Conservation (phyloP, 2,888 invertebrate species). For the Iphiclides podalirius region DNA sequence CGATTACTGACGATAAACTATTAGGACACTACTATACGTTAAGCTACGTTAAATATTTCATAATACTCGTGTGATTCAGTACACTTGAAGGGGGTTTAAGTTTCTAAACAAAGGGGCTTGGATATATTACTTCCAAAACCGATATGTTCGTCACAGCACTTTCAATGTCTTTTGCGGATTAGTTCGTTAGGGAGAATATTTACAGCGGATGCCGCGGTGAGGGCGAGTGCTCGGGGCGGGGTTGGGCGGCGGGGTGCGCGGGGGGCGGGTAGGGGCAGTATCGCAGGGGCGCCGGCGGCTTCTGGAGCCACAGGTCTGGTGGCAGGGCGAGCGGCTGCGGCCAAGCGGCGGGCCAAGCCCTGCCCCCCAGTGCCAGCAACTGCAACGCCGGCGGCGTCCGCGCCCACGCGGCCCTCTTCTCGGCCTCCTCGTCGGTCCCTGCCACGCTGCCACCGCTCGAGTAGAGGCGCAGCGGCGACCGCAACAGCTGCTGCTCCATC, state of each 20-base stretch:
- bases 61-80: slow-evolving; percentile 26
- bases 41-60: slow-evolving; percentile 38
- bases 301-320: slow-evolving; percentile 96
- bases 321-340: slow-evolving; percentile 70
- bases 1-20: slow-evolving; percentile 51
- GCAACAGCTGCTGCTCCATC: slow-evolving; percentile 88
- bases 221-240: slow-evolving; percentile 57
- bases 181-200: too few relatives aligned
- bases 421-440: slow-evolving; percentile 77
- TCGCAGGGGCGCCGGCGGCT: slow-evolving; percentile 83
- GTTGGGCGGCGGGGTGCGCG: slow-evolving; percentile 58
- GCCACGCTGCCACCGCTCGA: slow-evolving; percentile 79
- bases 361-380: slow-evolving; percentile 79
- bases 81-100: too few relatives aligned
- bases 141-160: slow-evolving; percentile 57
- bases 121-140: too few relatives aligned
- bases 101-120: too few relatives aligned
- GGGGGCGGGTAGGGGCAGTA: slow-evolving; percentile 83
- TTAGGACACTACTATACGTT: slow-evolving; percentile 47
- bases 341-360: slow-evolving; percentile 85
- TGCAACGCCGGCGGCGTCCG: slow-evolving; percentile 70
- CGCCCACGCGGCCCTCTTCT: slow-evolving; percentile 80
- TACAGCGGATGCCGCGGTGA: slow-evolving; percentile 68
- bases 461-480: slow-evolving; percentile 83
- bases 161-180: too few relatives aligned